These are phyloP conservation scores for Alexandromys fortis DNA, from an alignment of 2,113 vertebrate genomes.

Conservation along the genomic window DNA sequence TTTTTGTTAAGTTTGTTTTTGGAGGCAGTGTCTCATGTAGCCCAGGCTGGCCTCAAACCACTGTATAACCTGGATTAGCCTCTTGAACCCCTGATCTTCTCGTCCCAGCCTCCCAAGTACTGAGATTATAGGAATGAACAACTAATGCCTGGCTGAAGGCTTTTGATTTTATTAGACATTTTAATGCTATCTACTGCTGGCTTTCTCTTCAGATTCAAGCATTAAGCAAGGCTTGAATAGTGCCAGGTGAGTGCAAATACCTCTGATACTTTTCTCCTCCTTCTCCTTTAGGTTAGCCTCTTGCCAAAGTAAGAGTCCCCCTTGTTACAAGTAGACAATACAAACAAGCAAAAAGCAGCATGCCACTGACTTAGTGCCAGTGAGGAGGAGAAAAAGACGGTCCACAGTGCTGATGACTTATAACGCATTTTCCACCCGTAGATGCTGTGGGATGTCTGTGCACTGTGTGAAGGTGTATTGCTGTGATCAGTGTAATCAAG, in stretches of 20 bases:
- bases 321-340: neutral
- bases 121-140: too few species aligned
- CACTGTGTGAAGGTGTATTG: too few species aligned
- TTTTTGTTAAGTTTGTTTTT: too few species aligned
- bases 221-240: constrained; percentile 25
- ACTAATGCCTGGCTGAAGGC: neutral
- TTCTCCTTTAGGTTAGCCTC: neutral
- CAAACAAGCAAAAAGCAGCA: neutral
- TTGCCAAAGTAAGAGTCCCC: neutral
- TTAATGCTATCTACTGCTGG: neutral
- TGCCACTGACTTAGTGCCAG: neutral
- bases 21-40: too few species aligned
- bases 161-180: constrained; percentile 30
- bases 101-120: too few species aligned
- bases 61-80: neutral
- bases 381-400: neutral
- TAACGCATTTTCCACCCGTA: neutral
- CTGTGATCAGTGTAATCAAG: too few species aligned
- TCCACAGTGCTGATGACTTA: neutral
- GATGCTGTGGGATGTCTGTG: neutral
- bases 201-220: constrained; percentile 33
- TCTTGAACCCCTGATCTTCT: neutral
- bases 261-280: neutral
- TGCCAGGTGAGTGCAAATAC: neutral
- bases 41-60: neutral